phyloP scores from a whole-genome alignment of 2,797 vertebrate species.

The Lagorchestes hirsutus region DNA sequence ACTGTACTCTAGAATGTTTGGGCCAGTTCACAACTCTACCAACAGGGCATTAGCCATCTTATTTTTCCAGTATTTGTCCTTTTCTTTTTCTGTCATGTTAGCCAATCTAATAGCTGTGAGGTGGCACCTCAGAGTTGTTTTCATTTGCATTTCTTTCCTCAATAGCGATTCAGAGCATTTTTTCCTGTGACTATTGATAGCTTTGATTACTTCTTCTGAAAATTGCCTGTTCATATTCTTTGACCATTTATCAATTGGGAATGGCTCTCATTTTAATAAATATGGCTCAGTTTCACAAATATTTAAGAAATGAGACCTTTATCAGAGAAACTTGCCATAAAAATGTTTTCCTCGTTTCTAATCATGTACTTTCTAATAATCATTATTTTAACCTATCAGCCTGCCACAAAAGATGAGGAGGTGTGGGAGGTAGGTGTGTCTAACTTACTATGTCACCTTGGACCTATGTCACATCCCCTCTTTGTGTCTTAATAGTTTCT shows the following conservation, averaged over 20 bases:
- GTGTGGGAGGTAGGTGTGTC: too few relatives aligned
- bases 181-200: background rate
- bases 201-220: background rate
- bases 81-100: background rate
- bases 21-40: background rate
- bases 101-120: background rate
- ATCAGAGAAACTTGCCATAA: background rate
- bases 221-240: background rate
- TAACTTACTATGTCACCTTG: background rate
- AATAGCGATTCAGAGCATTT: background rate
- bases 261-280: background rate
- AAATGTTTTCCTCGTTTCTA: background rate
- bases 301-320: background rate
- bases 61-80: background rate
- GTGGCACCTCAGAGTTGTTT: background rate
- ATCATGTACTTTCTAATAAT: background rate
- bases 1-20: background rate
- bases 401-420: background rate
- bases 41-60: background rate
- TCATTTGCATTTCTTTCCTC: background rate
- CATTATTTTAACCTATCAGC: background rate
- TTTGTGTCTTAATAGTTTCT: background rate
- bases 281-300: background rate
- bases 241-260: background rate
- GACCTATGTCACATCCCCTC: background rate